Base-by-base conservation (phyloP, 2,888 invertebrate species). In the Ormyrus rosae region DNA sequence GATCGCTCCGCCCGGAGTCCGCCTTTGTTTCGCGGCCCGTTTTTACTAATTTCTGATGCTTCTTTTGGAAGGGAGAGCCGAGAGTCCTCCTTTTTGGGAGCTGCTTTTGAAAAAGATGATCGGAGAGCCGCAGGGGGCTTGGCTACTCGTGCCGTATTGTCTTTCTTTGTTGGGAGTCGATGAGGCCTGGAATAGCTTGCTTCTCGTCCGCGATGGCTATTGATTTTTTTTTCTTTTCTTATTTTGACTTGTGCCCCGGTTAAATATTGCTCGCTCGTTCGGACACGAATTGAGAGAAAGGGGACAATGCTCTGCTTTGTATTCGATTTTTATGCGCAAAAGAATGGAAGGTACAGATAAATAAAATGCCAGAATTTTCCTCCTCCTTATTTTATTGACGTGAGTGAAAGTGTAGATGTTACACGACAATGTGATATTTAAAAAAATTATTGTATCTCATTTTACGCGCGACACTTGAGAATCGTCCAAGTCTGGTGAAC, bases 1-100 rank as follows among this genome's bases (percentile, higher is more conserved):
- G 84, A 86, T 88, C 87, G 85, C 84, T 86, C 84, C 7, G 34
- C 61, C 50, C 61, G 55, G 9, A n/a, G 11, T 10, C 61, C 72
- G 45, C 58, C 58, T 70, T 70, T 58, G 58, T 11, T n/a, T 53
- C 1, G 48, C 19, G 48, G 50, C 73, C 63, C 53, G 73, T 64
- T 53, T 73, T 61, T 51, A 46, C 72, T 60, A 58, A 51, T 60
- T 45, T 58, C 61, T 53, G 55, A 11, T 73, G 45, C 58, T 67
- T 45, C 11, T 51, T 63, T 13, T 19, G 45, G 48, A 19, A 1
- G 19, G 51, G 61, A 8, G 53, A 64, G 64, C 13, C 34, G 58
- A 72, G 53, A 34, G 34, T 34, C 34, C 34, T 34, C 34, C 34
- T 34, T 34, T 34, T 34, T 34, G 3, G 34, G 34, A 34, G 34